These are phyloP conservation scores for Thripadectes ignobilis DNA, from an alignment of 2,797 vertebrate species.

Conservation along the genomic window DNA sequence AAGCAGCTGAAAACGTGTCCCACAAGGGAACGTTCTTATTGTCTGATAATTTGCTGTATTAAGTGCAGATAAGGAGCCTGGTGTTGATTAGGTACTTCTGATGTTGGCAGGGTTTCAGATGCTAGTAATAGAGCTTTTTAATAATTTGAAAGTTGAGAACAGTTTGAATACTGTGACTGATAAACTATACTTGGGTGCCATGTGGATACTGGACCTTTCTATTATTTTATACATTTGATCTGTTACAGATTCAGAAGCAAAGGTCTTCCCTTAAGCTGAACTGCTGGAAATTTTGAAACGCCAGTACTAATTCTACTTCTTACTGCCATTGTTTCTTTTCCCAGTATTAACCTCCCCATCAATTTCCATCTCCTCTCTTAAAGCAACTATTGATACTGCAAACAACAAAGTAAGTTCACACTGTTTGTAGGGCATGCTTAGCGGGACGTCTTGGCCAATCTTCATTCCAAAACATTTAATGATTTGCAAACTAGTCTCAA, in stretches of 20 bases:
- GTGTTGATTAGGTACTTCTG: background rate
- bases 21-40: background rate
- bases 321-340: background rate
- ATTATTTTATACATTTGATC: background rate
- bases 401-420: background rate
- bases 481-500: background rate
- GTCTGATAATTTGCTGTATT: background rate
- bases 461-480: background rate
- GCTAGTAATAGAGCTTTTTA: background rate
- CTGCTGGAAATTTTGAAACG: background rate
- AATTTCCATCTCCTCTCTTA: background rate
- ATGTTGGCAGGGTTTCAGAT: background rate
- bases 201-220: background rate
- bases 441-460: background rate
- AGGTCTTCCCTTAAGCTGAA: background rate
- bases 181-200: background rate
- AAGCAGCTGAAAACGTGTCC: background rate
- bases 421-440: background rate
- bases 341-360: background rate
- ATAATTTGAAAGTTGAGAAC: background rate
- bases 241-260: background rate
- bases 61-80: background rate
- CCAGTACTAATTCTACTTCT: background rate
- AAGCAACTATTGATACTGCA: background rate
- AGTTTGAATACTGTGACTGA: background rate